phyloP scores from a whole-genome alignment of 2,888 invertebrate species.

The Colostygia pectinataria region DNA sequence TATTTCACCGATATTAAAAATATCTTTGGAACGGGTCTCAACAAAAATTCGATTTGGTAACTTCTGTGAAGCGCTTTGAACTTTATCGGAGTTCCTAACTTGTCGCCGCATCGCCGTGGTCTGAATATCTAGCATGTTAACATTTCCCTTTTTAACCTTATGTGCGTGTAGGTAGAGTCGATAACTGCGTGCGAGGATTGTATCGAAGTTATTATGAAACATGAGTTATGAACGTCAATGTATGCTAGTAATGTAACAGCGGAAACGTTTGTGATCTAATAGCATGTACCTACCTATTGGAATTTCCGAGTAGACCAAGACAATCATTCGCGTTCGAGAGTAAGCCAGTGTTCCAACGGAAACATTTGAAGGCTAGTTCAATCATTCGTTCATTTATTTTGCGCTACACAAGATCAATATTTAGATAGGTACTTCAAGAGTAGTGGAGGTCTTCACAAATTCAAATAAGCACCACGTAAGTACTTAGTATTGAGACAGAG shows the following conservation, averaged over 20 bases:
- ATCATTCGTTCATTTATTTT: no score
- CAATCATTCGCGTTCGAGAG: no score
- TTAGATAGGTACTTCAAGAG: background rate
- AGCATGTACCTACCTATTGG: constrained; percentile 4
- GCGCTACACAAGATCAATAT: no score
- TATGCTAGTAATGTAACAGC: constrained; percentile 23
- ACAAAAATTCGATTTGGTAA: constrained; percentile 56
- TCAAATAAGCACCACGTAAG: constrained; percentile 15
- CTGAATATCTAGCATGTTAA: constrained; percentile 38
- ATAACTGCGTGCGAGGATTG: constrained; percentile 24
- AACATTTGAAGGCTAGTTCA: no score
- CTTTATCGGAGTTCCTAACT: constrained; percentile 47
- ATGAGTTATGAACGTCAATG: constrained; percentile 34
- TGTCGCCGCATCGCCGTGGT: constrained; percentile 46
- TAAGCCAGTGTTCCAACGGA: no score
- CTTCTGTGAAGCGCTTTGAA: constrained; percentile 52
- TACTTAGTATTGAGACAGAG: constrained; percentile 16
- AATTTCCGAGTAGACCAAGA: no score
- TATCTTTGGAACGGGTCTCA: constrained; percentile 47
- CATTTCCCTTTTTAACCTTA: constrained; percentile 30
- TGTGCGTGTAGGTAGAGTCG: constrained; percentile 14
- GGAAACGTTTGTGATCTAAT: constrained; percentile 28
- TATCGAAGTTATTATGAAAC: constrained; percentile 31
- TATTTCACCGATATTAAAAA: constrained; percentile 52
- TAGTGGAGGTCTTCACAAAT: background rate